A percentile compares a stretch with the other conserved stretches of the same genome.
phyloP scores from a whole-genome alignment of 2,113 vertebrate species.

The Epinephelus fuscoguttatus region DNA sequence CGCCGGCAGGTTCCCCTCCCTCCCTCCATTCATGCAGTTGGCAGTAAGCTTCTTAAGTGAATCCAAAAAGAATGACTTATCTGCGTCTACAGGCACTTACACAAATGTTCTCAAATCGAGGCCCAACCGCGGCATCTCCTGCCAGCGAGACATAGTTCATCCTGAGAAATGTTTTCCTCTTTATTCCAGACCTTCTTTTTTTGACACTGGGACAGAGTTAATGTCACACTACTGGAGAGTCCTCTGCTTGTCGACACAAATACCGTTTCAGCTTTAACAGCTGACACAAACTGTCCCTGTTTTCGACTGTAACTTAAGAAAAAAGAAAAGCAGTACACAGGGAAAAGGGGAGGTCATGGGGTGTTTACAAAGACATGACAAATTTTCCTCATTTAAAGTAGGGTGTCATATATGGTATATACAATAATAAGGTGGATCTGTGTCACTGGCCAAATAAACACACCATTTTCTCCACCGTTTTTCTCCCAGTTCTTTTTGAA shows the following conservation, averaged over 20 bases:
- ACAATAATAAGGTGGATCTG: no score
- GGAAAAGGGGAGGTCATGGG: no score
- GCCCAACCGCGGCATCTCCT: constrained; percentile 33
- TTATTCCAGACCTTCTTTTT: constrained; percentile 13
- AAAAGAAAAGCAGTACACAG: no score
- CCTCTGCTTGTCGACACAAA: neutral
- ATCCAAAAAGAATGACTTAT: constrained; percentile 64
- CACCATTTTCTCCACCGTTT: no score
- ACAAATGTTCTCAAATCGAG: constrained; percentile 58
- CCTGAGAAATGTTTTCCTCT: constrained; percentile 33
- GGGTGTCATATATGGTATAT: no score
- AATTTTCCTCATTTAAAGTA: no score
- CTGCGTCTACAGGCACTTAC: constrained; percentile 43
- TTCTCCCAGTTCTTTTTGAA: no score
- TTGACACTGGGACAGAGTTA: neutral
- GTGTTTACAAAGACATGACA: no score
- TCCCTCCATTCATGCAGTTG: constrained; percentile 39
- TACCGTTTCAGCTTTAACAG: neutral
- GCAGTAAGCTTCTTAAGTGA: constrained; percentile 63
- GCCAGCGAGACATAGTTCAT: constrained; percentile 45
- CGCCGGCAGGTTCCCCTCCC: constrained; percentile 44
- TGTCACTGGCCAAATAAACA: no score
- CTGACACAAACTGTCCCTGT: neutral
- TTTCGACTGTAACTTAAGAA: neutral
- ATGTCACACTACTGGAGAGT: constrained; percentile 1